Evolutionary conservation across 2,797 vertebrate species (phyloP).

Genomic region (Lycodopsis pacificus): DNA sequence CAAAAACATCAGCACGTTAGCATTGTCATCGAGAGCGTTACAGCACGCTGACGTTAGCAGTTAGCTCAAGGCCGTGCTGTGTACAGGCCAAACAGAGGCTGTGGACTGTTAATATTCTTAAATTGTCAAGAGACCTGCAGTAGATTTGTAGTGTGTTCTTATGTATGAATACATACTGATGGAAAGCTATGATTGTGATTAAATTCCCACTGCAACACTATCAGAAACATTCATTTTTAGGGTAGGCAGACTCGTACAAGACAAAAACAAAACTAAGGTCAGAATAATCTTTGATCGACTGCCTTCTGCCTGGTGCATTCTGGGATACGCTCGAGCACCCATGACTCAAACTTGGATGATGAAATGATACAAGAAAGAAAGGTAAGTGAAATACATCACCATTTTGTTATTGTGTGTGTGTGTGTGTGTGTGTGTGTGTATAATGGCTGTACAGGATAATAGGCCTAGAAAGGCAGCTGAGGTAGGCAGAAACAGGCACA

Average conservation of each 20-base stretch:
- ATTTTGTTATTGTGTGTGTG: background rate
- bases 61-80: background rate
- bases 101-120: background rate
- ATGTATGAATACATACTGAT: background rate
- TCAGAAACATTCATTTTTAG: background rate
- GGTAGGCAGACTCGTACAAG: background rate
- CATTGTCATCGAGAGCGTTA: no score
- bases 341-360: conserved; percentile 37
- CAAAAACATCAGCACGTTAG: no score
- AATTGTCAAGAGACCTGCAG: background rate
- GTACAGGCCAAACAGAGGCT: background rate
- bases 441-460: conserved; percentile 17
- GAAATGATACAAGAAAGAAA: conserved; percentile 19
- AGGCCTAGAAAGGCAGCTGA: conserved; percentile 24
- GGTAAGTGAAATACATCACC: background rate
- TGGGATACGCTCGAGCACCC: conserved; percentile 29
- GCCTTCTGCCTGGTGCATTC: conserved; percentile 37
- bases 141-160: background rate
- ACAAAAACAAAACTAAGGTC: conserved; percentile 5
- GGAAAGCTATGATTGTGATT: background rate
- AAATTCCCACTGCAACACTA: background rate
- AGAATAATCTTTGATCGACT: conserved; percentile 43
- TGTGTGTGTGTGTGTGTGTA: background rate
- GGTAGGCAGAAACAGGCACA: conserved; percentile 55
- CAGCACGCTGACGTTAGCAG: background rate